Evolutionary conservation across 1,140 invertebrate genomes (phyloP), one percentile per base, ranked within the genome.

Genomic region (Drosophila lowei): DNA sequence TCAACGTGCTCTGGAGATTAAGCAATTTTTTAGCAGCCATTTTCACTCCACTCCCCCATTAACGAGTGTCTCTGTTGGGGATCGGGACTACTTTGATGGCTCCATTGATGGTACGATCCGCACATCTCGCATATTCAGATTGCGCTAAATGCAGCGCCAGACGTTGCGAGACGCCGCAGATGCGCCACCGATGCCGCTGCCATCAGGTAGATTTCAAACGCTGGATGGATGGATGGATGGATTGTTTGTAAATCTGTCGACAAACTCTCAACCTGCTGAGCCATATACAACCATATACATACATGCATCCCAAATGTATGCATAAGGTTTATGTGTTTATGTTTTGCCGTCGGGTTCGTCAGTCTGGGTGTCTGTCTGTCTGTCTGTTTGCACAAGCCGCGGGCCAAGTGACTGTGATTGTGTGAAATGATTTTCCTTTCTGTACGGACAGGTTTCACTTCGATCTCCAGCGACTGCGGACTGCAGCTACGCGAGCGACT

Each of bases 381-480:
- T 30, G 30, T 30, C 30, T 84, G 79, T 85, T 85, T 85, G 80
- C 77, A 80, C 77, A 76, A 84, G 80, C 79, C 72, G 59, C 76
- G 61, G 58, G 60, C 64, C 71, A 58, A 63, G 68, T 78, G 75
- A 73, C 81, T 83, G 77, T 73, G 65, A 68, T 76, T 79, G 77
- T 83, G 79, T 83, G 79, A 80, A 80, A 84, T 83, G 74, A 86
- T 86, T 85, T 85, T 86, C 73, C 81, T 86, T 86, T 85, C 78
- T 64, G 81, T 78, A 72, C 34, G 34, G 81, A 86, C 81, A 85
- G 83, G 81, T 86, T 85, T 85, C 81, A 85, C 73, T 85, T 68
- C 65, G 65, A 68, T 68, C 64, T 38, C 34, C 11, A 38, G 34
- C 11, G 34, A 38, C 34, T 38, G 34, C 60, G 72, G 74, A 74